Percentiles rank a stretch among this genome's conserved stretches.
phyloP scores from a whole-genome alignment of 2,113 vertebrate species.

The Puffinus mauretanicus region DNA sequence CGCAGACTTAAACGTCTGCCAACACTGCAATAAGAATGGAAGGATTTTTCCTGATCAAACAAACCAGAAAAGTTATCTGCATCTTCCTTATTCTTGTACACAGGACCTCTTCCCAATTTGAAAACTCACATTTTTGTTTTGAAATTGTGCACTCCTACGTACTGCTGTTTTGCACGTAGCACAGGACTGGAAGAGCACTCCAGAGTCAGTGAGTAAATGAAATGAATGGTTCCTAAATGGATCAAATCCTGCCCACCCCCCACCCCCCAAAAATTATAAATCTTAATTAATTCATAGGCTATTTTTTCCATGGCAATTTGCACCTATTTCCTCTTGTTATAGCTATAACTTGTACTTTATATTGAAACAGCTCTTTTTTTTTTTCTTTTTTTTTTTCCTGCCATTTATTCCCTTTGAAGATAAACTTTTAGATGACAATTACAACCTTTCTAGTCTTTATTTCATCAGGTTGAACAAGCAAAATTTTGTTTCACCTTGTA shows the following conservation, averaged over 20 bases:
- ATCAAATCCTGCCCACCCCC: background rate
- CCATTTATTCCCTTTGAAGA: background rate
- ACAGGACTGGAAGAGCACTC: background rate
- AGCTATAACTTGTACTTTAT: background rate
- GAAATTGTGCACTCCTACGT: background rate
- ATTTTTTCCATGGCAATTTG: background rate
- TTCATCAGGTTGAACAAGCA: background rate
- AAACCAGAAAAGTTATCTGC: background rate
- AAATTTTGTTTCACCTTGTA: background rate
- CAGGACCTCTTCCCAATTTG: background rate
- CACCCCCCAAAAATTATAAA: background rate
- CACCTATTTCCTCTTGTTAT: background rate
- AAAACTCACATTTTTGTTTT: background rate
- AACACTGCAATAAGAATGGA: background rate
- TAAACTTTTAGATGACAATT: background rate
- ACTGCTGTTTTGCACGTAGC: background rate
- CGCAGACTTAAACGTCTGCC: background rate
- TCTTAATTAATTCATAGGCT: background rate
- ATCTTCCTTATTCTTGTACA: background rate
- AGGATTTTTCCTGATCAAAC: background rate
- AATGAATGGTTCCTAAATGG: background rate
- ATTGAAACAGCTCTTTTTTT: background rate
- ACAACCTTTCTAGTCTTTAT: background rate
- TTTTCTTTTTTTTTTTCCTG: accelerated
- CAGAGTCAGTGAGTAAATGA: background rate